phyloP scores from a whole-genome alignment of 2,888 invertebrate species.

The Romanomermis culicivorax region DNA sequence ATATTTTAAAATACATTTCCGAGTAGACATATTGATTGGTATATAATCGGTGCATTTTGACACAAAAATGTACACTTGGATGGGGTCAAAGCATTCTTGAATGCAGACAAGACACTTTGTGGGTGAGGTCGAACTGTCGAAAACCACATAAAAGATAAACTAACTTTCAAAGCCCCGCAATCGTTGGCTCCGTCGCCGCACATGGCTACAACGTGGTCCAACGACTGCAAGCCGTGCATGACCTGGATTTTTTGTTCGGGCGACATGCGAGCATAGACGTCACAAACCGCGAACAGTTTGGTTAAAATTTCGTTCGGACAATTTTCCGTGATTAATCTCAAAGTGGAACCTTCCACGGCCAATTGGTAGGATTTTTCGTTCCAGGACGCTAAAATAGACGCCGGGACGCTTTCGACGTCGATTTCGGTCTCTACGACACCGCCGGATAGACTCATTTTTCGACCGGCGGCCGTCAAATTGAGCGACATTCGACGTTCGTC shows the following conservation, averaged over 20 bases:
- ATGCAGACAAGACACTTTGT: no score
- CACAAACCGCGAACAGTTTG: not conserved
- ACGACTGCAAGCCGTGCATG: conserved; percentile 44
- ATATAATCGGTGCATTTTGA: no score
- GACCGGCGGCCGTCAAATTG: no score
- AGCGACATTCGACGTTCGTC: no score
- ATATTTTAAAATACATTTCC: no score
- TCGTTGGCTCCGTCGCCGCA: conserved; percentile 36
- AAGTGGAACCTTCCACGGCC: not conserved
- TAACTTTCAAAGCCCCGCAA: conserved; percentile 32
- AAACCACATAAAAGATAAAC: no score
- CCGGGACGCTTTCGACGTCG: not conserved
- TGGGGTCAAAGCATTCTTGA: no score
- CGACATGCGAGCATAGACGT: conserved; percentile 32
- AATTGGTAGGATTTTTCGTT: not conserved
- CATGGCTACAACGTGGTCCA: conserved; percentile 32
- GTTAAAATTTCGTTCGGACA: not conserved
- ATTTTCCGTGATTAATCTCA: not conserved
- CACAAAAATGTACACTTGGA: no score
- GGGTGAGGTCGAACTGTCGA: no score
- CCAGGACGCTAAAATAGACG: not conserved
- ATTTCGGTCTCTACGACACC: not conserved
- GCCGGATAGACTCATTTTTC: no score
- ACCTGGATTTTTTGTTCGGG: conserved; percentile 49
- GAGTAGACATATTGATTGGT: no score